Evolutionary conservation across 2,113 vertebrate species (phyloP), one percentile per base, ranked within the genome.

Genomic region (Plecotus auritus): DNA sequence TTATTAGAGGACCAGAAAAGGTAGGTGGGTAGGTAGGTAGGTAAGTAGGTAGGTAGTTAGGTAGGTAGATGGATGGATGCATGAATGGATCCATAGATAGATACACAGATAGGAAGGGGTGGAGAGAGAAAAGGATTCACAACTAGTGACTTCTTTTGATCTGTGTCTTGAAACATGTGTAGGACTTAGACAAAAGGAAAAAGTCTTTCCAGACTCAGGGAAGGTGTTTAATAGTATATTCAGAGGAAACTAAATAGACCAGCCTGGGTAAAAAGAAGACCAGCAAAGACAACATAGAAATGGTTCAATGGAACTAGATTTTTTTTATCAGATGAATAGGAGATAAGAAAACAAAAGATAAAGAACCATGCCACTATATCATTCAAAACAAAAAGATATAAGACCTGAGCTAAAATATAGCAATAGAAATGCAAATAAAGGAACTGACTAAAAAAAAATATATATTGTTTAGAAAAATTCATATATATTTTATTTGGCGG

Each of bases 151-250:
- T 86, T 85, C 11, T 64, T 61, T 51, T 26, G 0, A 85, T 54
- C 26, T 92, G 2, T 66, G 28, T 91, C 14, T 72, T 56, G 20
- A 47, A 85, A 54, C 4, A 92, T 18, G 16, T 23, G 49, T 3
- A 95, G 26, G 11, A 74, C 9, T 88, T 73, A 85, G 35, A 67
- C 59, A n/a, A 1, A n/a, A 91, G 22, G 3, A 74, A 88, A 82
- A 59, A 66, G 2, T 70, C 4, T 49, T 86, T 37, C 11, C 6
- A 51, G 32, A 51, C 26, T 28, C 8, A 90, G n/a, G 3, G 14
- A 91, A 82, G 13, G 26, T 20, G 6, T 37, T 96, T 84, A 72
- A 84, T 42, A 69, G 10, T 42, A 35, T 77, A 85, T 67, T 67
- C 47, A 95, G 22, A 88, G 20, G 9, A 85, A 1, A 59, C 35